Evolutionary conservation across 2,113 vertebrate species (phyloP).

Genomic region (Phyllopteryx taeniolatus): DNA sequence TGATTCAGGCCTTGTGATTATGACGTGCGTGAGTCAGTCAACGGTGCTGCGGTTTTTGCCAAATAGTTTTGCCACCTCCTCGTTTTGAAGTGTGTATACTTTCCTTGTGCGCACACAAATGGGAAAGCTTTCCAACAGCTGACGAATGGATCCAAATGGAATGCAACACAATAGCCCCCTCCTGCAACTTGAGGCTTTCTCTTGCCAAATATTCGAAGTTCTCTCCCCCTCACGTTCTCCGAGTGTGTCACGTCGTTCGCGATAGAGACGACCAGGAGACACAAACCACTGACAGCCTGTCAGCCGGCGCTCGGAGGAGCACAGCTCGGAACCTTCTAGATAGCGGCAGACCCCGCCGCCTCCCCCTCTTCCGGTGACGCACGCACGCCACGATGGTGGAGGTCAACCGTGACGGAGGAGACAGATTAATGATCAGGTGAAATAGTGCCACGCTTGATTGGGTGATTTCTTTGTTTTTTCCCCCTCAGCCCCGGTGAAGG

Average conservation of each 20-base stretch:
- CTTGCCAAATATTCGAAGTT: conserved; percentile 20
- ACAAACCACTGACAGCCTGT: conserved; percentile 10
- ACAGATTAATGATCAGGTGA: conserved; percentile 38
- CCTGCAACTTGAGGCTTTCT: conserved; percentile 19
- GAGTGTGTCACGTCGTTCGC: not conserved
- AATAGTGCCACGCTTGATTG: conserved; percentile 23
- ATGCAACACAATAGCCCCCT: conserved; percentile 19
- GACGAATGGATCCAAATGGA: conserved; percentile 4
- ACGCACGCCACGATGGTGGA: conserved; percentile 48
- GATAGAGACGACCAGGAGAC: conserved; percentile 17
- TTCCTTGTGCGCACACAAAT: not conserved
- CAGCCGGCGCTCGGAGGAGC: not conserved
- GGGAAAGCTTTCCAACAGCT: conserved; percentile 5
- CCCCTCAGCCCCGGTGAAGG: not conserved
- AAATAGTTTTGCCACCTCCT: not conserved
- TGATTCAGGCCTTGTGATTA: not conserved
- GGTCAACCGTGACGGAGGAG: conserved; percentile 36
- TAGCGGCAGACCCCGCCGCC: not conserved
- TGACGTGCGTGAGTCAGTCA: not conserved
- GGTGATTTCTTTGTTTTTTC: conserved; percentile 17
- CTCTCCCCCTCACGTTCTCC: conserved; percentile 17
- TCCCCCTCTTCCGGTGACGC: conserved; percentile 34
- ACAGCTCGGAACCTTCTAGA: conserved; percentile 18
- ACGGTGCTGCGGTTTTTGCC: not conserved
- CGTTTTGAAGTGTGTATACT: not conserved